These are phyloP conservation scores for Panulirus ornatus DNA, from an alignment of 1,140 invertebrate species.

Conservation along the genomic window DNA sequence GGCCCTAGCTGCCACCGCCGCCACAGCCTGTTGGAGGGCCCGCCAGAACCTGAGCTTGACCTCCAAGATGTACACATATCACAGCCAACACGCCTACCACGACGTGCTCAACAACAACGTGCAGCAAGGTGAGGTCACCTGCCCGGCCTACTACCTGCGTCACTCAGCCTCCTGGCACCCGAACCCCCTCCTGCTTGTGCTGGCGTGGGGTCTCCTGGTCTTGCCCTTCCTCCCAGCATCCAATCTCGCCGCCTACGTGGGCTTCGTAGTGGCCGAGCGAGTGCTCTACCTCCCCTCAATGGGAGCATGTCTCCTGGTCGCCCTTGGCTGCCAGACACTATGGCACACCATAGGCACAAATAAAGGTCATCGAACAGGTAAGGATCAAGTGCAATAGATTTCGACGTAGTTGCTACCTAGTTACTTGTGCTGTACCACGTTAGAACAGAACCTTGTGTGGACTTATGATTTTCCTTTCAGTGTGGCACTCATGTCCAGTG, in stretches of 20 bases:
- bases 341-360: conserved; percentile 53
- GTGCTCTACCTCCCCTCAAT: conserved; percentile 83
- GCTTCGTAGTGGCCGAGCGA: conserved; percentile 76
- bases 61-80: conserved; percentile 61
- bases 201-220: conserved; percentile 77
- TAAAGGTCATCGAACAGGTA: conserved; percentile 14
- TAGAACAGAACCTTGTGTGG: too few species aligned
- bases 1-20: conserved; percentile 74
- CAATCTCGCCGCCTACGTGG: conserved; percentile 76
- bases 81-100: conserved; percentile 73
- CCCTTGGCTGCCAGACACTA: conserved; percentile 81
- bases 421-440: too few species aligned
- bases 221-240: conserved; percentile 74
- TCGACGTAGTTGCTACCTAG: too few species aligned
- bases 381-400: too few species aligned
- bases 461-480: too few species aligned
- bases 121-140: conserved; percentile 52
- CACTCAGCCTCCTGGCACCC: conserved; percentile 68
- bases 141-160: conserved; percentile 26
- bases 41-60: neutral
- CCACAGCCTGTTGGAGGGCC: conserved; percentile 54
- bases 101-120: conserved; percentile 74
- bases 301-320: conserved; percentile 93
- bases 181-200: conserved; percentile 83
- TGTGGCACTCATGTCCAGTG: too few species aligned